Evolutionary conservation across 2,113 vertebrate species (phyloP).

Genomic region (Arothron firmamentum): DNA sequence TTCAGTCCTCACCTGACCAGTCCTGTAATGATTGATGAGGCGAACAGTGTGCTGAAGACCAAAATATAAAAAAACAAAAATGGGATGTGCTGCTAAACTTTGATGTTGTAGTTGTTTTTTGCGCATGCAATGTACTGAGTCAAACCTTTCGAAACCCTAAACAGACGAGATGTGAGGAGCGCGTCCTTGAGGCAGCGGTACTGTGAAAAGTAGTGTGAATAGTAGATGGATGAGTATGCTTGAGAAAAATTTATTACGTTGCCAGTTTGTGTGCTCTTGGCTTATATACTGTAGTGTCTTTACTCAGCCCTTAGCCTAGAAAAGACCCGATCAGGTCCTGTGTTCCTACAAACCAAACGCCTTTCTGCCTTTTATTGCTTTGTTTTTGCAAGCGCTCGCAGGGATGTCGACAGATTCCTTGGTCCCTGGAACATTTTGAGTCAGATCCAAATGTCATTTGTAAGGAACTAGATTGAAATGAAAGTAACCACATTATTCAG

Average conservation of each 20-base stretch:
- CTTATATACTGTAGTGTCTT: constrained; percentile 28
- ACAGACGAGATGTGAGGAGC: no score
- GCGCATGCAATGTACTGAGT: constrained; percentile 24
- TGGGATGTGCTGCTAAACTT: no score
- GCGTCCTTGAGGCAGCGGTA: constrained; percentile 31
- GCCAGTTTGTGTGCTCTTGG: constrained; percentile 22
- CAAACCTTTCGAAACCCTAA: constrained; percentile 23
- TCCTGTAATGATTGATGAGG: no score
- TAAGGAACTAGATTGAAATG: no score
- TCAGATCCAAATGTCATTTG: no score
- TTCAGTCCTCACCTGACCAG: no score
- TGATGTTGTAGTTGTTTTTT: no score
- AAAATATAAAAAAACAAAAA: no score
- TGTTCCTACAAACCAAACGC: constrained; percentile 24
- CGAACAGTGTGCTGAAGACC: no score
- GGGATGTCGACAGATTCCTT: constrained; percentile 17
- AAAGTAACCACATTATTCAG: not conserved
- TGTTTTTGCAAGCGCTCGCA: constrained; percentile 17
- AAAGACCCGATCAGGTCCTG: constrained; percentile 26
- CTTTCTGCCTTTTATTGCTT: constrained; percentile 18
- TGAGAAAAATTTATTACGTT: constrained; percentile 28
- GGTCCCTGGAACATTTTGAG: not conserved
- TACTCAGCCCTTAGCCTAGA: constrained; percentile 29
- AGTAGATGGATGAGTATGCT: constrained; percentile 16
- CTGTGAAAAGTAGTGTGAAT: constrained; percentile 32